Percentiles rank a stretch among this genome's conserved stretches.
phyloP scores from a whole-genome alignment of 2,888 invertebrate genomes.

The Watsonalla binaria region DNA sequence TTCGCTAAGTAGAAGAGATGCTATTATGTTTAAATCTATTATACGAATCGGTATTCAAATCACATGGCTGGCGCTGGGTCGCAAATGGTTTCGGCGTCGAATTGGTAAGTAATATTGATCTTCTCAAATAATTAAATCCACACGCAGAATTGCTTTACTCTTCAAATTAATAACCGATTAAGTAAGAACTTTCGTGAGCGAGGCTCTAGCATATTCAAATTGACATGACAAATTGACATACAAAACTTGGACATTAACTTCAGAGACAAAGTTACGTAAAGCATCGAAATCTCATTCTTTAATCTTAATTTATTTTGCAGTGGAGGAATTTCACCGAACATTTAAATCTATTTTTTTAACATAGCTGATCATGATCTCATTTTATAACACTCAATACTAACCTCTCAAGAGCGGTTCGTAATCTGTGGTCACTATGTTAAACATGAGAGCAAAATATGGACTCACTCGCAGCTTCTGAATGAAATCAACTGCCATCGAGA shows the following conservation, averaged over 20 bases:
- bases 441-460: constrained; percentile 57
- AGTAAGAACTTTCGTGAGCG: too few species aligned
- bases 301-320: constrained; percentile 39
- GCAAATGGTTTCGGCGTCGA: constrained; percentile 66
- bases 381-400: constrained; percentile 16
- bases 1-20: constrained; percentile 74
- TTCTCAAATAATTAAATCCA: too few species aligned
- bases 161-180: too few species aligned
- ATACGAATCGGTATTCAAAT: constrained; percentile 71
- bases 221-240: too few species aligned
- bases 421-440: constrained; percentile 61
- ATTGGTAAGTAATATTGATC: constrained; percentile 78
- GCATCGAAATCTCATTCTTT: too few species aligned
- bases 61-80: constrained; percentile 77
- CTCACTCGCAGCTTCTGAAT: constrained; percentile 68
- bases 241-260: too few species aligned
- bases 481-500: constrained; percentile 57
- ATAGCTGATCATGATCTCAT: constrained; percentile 47
- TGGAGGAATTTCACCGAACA: constrained; percentile 75
- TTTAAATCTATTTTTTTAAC: constrained; percentile 75
- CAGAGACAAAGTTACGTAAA: too few species aligned
- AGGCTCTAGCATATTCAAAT: too few species aligned
- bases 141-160: too few species aligned
- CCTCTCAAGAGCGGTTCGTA: constrained; percentile 21
- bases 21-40: constrained; percentile 70